phyloP scores from a whole-genome alignment of 2,888 invertebrate species.

The Nomada lathburiana region DNA sequence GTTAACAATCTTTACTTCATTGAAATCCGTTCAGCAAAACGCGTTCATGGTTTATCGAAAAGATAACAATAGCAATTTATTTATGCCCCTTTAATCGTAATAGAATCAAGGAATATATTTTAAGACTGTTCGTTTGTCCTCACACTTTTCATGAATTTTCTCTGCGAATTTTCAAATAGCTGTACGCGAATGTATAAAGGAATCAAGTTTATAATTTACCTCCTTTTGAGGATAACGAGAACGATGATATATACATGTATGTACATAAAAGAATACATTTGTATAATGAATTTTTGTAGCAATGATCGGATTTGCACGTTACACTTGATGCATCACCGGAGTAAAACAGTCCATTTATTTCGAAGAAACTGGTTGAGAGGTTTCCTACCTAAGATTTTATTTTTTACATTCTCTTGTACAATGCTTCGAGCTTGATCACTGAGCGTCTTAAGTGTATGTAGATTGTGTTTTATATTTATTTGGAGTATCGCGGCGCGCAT shows the following conservation, averaged over 20 bases:
- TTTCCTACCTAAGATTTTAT: conserved; percentile 40
- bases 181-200: background rate
- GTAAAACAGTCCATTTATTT: background rate
- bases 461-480: conserved; percentile 57
- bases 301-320: no score
- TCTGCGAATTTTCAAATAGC: background rate
- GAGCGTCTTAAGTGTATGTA: conserved; percentile 35
- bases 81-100: background rate
- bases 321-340: no score
- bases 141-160: background rate
- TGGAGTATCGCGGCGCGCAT: conserved; percentile 25
- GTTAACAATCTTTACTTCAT: background rate
- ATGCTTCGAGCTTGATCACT: conserved; percentile 32
- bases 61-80: background rate
- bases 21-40: conserved; percentile 5
- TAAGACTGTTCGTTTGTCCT: background rate
- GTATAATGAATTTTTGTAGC: no score
- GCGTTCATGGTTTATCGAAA: background rate
- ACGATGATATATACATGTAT: no score
- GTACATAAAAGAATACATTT: no score
- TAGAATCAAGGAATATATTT: no score
- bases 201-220: background rate
- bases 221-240: no score
- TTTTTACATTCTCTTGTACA: conserved; percentile 46
- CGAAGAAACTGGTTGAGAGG: conserved; percentile 6